A percentile compares a stretch with the other conserved stretches of the same genome.
phyloP scores from a whole-genome alignment of 2,797 vertebrate species.

The Sebastes steindachneri region DNA sequence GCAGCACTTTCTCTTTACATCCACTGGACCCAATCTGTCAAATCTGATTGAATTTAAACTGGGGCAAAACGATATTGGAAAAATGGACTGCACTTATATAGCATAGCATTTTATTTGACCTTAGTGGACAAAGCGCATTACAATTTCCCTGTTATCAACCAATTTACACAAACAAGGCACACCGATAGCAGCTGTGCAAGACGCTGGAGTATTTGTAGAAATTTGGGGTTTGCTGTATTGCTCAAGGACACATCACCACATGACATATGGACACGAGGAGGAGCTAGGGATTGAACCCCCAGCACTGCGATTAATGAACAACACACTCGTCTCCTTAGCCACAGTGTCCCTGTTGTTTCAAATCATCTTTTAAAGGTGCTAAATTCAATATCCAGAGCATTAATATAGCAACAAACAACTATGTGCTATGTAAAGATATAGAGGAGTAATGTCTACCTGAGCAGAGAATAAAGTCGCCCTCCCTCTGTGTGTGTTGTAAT shows the following conservation, averaged over 20 bases:
- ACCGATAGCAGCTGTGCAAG: neutral
- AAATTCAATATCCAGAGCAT: too few species aligned
- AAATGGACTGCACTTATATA: neutral
- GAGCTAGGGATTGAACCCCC: neutral
- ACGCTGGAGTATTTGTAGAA: neutral
- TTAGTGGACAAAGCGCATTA: neutral
- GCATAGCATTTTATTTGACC: neutral
- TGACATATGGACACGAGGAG: neutral
- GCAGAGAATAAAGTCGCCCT: too few species aligned
- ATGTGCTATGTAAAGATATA: too few species aligned
- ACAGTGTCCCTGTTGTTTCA: neutral
- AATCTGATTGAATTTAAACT: constrained; percentile 32
- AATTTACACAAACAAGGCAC: neutral
- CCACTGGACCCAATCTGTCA: neutral
- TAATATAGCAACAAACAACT: too few species aligned
- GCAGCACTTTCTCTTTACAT: constrained; percentile 47
- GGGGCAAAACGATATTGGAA: neutral
- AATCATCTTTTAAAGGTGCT: neutral
- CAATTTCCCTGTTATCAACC: neutral
- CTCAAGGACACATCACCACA: neutral
- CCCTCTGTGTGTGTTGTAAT: neutral
- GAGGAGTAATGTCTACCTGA: too few species aligned
- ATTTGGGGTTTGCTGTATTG: neutral
- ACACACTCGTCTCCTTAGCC: neutral
- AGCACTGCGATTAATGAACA: neutral